These are phyloP conservation scores for Ctena decussata DNA, from an alignment of 2,888 invertebrate genomes.

Conservation along the genomic window DNA sequence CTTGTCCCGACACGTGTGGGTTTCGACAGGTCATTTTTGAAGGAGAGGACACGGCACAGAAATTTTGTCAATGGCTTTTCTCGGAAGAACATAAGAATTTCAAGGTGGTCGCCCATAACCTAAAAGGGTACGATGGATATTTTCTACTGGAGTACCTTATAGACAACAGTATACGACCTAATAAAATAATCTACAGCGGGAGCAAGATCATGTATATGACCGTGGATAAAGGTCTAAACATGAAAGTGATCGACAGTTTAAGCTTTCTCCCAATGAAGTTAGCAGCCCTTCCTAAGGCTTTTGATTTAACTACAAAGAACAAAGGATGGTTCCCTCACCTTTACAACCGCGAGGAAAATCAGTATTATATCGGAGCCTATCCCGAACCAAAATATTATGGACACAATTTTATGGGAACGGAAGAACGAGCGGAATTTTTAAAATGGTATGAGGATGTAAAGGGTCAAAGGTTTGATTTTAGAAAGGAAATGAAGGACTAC, in stretches of 20 bases:
- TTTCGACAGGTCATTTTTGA: conserved; percentile 46
- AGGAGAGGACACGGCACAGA: conserved; percentile 24
- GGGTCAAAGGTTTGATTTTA: conserved; percentile 6
- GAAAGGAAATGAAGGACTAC: neutral
- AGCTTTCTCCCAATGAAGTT: conserved; percentile 52
- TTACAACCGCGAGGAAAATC: conserved; percentile 34
- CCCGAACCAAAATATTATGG: conserved; percentile 1
- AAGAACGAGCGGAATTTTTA: neutral
- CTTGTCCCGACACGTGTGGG: conserved; percentile 34
- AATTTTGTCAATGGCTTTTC: conserved; percentile 36
- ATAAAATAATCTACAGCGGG: conserved; percentile 36
- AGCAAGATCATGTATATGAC: conserved; percentile 47
- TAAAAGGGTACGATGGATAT: conserved; percentile 51
- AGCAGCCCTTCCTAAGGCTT: conserved; percentile 37
- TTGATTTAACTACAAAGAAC: conserved; percentile 31
- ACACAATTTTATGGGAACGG: neutral
- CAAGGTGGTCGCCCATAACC: neutral
- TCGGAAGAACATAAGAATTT: conserved; percentile 5
- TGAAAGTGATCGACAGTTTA: conserved; percentile 33
- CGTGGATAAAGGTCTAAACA: conserved; percentile 34
- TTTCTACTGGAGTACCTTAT: conserved; percentile 54
- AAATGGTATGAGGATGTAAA: neutral
- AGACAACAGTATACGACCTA: conserved; percentile 34
- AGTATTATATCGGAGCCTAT: conserved; percentile 23
- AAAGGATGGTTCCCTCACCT: conserved; percentile 58